These are phyloP conservation scores for Melanotaenia maccullochi DNA, from an alignment of 2,797 vertebrate species.

Conservation along the genomic window DNA sequence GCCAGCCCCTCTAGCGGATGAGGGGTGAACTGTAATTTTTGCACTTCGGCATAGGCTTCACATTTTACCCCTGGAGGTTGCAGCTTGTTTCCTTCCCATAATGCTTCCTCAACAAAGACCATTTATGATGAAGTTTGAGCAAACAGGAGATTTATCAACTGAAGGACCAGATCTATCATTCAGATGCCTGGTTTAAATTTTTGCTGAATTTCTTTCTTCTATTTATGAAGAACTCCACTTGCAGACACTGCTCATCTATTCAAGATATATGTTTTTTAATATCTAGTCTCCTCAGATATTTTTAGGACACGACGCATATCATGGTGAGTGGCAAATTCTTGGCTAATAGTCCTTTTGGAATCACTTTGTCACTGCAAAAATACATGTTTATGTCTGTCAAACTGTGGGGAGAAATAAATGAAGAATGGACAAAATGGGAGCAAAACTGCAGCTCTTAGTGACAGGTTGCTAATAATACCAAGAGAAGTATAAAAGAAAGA, in stretches of 20 bases:
- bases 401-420: background rate
- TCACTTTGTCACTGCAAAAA: background rate
- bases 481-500: background rate
- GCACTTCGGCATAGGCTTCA: too few species aligned
- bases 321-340: background rate
- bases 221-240: too few species aligned
- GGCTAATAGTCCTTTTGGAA: background rate
- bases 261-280: too few species aligned
- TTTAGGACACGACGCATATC: background rate
- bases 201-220: background rate
- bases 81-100: background rate
- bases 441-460: background rate
- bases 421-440: background rate
- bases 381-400: background rate
- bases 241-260: too few species aligned
- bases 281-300: too few species aligned
- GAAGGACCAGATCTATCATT: background rate
- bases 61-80: too few species aligned
- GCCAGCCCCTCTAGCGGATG: too few species aligned
- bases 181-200: background rate
- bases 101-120: background rate
- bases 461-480: background rate
- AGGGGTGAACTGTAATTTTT: too few species aligned
- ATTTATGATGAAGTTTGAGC: background rate
- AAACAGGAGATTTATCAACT: background rate